Base-by-base conservation (phyloP, 2,888 invertebrate species). In the Leptopilina myrica region DNA sequence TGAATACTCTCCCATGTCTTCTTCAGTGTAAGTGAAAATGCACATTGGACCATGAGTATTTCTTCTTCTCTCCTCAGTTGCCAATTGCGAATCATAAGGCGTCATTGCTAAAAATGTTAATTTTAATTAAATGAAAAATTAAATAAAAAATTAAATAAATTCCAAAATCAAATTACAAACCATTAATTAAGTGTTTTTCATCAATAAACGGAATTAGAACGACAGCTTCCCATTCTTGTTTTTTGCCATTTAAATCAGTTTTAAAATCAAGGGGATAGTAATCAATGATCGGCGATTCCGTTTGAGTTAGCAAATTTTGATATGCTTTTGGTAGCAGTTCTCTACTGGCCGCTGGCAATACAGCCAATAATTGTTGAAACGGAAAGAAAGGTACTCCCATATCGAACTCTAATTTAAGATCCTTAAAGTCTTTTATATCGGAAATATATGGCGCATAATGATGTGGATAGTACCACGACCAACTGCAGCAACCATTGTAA, bases 401-500 rank as follows among this genome's bases (percentile, higher is more conserved):
- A 12, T 98, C 96, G 90, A 97, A 98, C 49, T 95, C 94, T n/a
- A 99, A 93, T 86, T 95, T 94, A 84, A 96, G 92, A 84, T 96
- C 92, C 84, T 94, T 93, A 89, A 99, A 98, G 79, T 96, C 95
- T 86, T 94, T 95, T 56, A 99, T 94, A 91, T 99, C 99, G 4
- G 98, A 98, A 85, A 98, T 96, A 90, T 96, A 99, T 0, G 99
- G 99, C 0, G 99, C 97, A 92, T 99, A 99, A 92, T 99, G 99
- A 89, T 97, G 97, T 0, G 98, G 98, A 92, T 98, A 99, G 92
- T 94, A 99, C 99, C 99, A 99, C 49, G 97, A 97, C 99, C 99
- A 99, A 0, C 98, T 98, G 76, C 96, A 96, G 66, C 98, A 97
- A 7, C 99, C 99, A 88, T 97, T 95, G 92, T 98, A 99, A 92